Percentiles rank a stretch among this genome's conserved stretches.
These are phyloP conservation scores for Etheostoma perlongum DNA, from an alignment of 2,797 vertebrate species.

Conservation along the genomic window DNA sequence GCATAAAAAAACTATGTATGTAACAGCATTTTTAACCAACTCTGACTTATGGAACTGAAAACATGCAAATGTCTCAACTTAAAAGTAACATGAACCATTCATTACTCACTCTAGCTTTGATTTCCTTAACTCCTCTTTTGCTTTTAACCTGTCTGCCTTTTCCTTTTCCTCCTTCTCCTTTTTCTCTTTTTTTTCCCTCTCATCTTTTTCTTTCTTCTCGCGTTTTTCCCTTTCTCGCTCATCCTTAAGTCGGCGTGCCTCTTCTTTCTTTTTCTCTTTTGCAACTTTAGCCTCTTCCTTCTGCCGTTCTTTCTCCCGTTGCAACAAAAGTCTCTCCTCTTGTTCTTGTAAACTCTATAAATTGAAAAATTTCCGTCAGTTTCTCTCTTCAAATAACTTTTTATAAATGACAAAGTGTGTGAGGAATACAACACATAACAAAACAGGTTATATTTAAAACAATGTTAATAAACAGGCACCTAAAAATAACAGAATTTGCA, in stretches of 20 bases:
- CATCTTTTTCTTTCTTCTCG: constrained; percentile 91
- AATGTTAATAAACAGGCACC: background rate
- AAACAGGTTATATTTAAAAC: background rate
- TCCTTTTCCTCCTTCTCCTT: constrained; percentile 94
- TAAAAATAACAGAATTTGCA: background rate
- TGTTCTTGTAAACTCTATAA: constrained; percentile 79
- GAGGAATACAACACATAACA: background rate
- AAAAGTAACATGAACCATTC: background rate
- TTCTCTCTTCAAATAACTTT: background rate
- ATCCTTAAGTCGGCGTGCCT: constrained; percentile 89
- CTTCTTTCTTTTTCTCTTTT: constrained; percentile 90
- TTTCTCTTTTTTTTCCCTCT: constrained; percentile 92
- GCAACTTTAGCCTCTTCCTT: constrained; percentile 90
- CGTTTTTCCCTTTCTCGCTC: constrained; percentile 90
- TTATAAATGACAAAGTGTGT: background rate
- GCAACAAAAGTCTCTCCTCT: constrained; percentile 83
- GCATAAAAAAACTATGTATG: background rate
- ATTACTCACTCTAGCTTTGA: constrained; percentile 93
- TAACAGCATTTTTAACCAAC: background rate
- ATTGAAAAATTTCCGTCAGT: constrained; percentile 7
- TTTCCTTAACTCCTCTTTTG: constrained; percentile 93
- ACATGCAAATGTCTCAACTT: background rate
- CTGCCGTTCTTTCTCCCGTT: constrained; percentile 88
- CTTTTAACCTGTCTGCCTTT: constrained; percentile 92
- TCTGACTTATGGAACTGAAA: background rate